phyloP scores from a whole-genome alignment of 2,113 vertebrate genomes.

The Motacilla tschutschensis region DNA sequence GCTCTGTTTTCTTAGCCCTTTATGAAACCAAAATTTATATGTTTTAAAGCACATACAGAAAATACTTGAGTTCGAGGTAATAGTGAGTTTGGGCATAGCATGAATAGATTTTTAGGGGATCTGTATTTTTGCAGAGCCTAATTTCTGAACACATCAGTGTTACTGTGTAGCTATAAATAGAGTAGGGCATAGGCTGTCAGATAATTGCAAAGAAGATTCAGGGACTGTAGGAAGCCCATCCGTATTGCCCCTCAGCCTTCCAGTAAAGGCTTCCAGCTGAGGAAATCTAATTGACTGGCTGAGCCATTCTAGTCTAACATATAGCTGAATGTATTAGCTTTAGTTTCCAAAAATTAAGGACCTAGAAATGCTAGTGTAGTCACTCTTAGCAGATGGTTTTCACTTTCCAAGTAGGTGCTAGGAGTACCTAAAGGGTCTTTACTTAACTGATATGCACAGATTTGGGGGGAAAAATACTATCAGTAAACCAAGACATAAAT shows the following conservation, averaged over 20 bases:
- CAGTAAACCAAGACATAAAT: rapidly evolving
- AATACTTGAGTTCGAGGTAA: not conserved
- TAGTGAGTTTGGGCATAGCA: not conserved
- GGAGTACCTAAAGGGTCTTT: not conserved
- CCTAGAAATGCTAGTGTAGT: not conserved
- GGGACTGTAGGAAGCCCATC: not conserved
- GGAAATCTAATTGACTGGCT: not conserved
- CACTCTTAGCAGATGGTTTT: not conserved
- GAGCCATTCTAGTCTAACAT: not conserved
- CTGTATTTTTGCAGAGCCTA: not conserved
- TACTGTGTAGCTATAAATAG: not conserved
- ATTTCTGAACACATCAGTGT: not conserved
- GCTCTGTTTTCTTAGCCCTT: not conserved
- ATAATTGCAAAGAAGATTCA: not conserved
- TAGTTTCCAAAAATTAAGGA: not conserved
- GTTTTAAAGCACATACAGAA: not conserved
- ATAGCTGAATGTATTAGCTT: not conserved
- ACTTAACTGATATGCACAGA: not conserved
- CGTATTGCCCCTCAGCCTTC: rapidly evolving
- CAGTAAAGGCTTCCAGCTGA: not conserved
- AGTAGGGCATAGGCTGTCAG: not conserved
- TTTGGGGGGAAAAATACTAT: not conserved
- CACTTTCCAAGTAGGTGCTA: not conserved
- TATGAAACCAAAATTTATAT: not conserved
- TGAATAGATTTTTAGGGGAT: not conserved